Evolutionary conservation across 2,113 vertebrate genomes (phyloP).

Genomic region (Zapornia atra): DNA sequence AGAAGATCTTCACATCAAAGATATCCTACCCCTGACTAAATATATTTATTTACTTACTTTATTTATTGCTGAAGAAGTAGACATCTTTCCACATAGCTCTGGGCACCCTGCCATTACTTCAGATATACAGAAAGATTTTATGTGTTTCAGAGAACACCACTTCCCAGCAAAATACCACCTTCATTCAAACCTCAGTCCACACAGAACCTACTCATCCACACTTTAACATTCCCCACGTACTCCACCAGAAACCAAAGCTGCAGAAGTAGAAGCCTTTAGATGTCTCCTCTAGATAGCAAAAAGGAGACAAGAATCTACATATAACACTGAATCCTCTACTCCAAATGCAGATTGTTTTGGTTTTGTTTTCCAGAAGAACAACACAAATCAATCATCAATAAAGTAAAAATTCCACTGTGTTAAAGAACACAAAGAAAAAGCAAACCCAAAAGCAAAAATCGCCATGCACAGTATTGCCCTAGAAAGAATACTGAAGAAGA

Average conservation of each 20-base stretch:
- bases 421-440: not conserved
- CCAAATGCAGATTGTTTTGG: not conserved
- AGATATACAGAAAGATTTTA: not conserved
- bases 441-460: not conserved
- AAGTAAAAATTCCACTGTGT: not conserved
- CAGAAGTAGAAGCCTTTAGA: not conserved
- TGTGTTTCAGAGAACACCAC: not conserved
- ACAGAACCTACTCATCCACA: not conserved
- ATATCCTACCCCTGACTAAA: not conserved
- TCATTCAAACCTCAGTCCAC: not conserved
- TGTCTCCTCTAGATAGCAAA: not conserved
- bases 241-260: not conserved
- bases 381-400: not conserved
- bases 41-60: not conserved
- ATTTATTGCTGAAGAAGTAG: slow-evolving; percentile 28
- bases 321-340: not conserved
- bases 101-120: not conserved
- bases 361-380: not conserved
- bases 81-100: slow-evolving; percentile 7
- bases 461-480: not conserved
- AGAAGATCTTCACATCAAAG: slow-evolving; percentile 60
- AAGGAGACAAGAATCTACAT: not conserved
- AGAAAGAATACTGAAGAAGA: not conserved
- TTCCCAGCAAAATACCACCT: not conserved
- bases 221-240: not conserved